Evolutionary conservation across 37 sponge, comb jelly and placozoan species (phyloP), one percentile per base, ranked within the genome.

Genomic region (Agelas oroides): DNA sequence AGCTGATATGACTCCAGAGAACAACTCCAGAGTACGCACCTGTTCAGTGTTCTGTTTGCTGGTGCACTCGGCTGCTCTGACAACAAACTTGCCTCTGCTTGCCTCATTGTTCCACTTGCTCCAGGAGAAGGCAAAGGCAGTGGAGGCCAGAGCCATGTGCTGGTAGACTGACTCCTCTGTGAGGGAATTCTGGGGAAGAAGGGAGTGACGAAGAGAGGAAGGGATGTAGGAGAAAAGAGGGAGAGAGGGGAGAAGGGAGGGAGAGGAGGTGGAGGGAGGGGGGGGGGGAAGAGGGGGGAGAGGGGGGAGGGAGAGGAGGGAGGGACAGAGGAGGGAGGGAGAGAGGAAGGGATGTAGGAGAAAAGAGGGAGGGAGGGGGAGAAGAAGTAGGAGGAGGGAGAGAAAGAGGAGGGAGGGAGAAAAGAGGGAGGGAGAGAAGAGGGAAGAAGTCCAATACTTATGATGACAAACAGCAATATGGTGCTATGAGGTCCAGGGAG

Each of bases 51-150:
- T 46, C 16, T 59, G 28, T 37, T 73, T 34, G 59, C 54, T n/a
- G 65, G 23, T 46, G 59, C 53, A 24, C 60, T 75, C 53, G 15
- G 59, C 70, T 2, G 37, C 73, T 12, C 63, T 40, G 32, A 91
- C 24, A 0, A 91, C 71, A 30, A 81, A 34, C 25, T 56, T 65
- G 1, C 37, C 79, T 41, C 59, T 73, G 23, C 80, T 74, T 2
- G 73, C 73, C 21, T 82, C 84, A 23, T 77, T 79, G 69, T 92
- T 95, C 96, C 96, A 95, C 27, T 70, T 39, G 53, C 92, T 92
- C 92, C 87, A 89, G 18, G 41, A 55, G 53, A 92, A 92, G 25
- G 76, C 84, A 65, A 74, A 86, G 58, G 70, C 83, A 32, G 84
- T 71, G 30, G 65, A 46, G n/a, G 77, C 59, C 61, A 95, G 73